Conservation (phyloP, 2,113 vertebrate genomes). For the Sphaerodactylus townsendi region DNA sequence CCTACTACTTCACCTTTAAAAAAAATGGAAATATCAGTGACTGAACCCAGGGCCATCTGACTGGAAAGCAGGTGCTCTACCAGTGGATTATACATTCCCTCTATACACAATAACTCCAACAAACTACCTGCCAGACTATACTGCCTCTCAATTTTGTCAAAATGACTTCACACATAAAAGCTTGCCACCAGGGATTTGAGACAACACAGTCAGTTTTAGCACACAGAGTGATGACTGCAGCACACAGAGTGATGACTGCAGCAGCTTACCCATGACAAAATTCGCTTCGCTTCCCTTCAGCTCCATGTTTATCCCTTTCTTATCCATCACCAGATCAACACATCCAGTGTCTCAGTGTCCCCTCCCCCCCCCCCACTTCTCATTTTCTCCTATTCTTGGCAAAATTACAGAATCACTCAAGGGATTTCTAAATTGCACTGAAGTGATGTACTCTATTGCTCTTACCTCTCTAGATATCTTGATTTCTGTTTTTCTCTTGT, state of each 20-base stretch:
- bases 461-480: background rate
- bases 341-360: background rate
- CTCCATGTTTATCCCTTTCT: background rate
- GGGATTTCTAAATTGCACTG: background rate
- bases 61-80: too few species aligned
- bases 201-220: background rate
- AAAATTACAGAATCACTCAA: background rate
- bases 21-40: too few species aligned
- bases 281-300: background rate
- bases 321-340: background rate
- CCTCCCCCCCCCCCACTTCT: background rate
- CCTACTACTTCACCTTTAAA: too few species aligned
- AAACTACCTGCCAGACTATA: background rate
- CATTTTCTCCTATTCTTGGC: background rate
- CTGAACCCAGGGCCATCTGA: too few species aligned
- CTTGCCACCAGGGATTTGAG: background rate
- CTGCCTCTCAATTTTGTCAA: background rate
- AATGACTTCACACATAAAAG: background rate
- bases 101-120: background rate
- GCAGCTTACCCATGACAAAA: background rate
- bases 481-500: background rate
- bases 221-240: background rate
- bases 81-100: too few species aligned
- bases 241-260: background rate
- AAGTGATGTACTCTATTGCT: background rate